These are phyloP conservation scores for Coenonympha arcania DNA, from an alignment of 2,888 invertebrate genomes.

Conservation along the genomic window DNA sequence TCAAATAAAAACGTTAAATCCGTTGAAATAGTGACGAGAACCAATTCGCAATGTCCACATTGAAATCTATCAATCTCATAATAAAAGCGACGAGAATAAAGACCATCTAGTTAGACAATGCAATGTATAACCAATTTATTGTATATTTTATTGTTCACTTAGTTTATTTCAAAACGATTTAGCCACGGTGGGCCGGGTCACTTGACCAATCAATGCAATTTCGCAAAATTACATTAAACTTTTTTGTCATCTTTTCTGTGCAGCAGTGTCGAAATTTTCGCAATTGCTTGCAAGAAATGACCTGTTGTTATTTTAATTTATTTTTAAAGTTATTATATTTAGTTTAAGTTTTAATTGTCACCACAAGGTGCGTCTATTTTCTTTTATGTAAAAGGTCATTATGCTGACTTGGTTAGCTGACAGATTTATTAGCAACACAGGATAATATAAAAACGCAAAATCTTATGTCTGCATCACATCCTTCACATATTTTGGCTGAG, in stretches of 20 bases:
- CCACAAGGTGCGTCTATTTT: background rate
- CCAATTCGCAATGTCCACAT: background rate
- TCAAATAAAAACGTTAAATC: too few species aligned
- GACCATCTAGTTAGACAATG: background rate
- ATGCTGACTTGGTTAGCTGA: background rate
- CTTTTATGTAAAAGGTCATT: background rate
- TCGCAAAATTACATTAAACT: conserved; percentile 17
- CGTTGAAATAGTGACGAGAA: too few species aligned
- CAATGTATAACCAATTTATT: conserved; percentile 14
- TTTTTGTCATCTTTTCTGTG: conserved; percentile 18
- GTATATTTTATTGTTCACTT: background rate
- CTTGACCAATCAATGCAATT: conserved; percentile 9
- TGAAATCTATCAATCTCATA: background rate
- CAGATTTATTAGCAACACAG: too few species aligned
- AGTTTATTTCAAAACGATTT: conserved; percentile 14
- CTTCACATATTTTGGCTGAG: too few species aligned
- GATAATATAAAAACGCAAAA: too few species aligned
- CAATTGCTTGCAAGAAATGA: conserved; percentile 16
- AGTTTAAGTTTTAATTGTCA: conserved; percentile 2
- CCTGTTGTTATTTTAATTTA: conserved; percentile 5
- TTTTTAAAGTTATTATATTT: conserved; percentile 8
- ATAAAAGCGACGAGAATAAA: background rate
- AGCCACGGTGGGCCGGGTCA: conserved; percentile 10
- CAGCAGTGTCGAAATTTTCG: conserved; percentile 4
- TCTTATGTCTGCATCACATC: too few species aligned